These are phyloP conservation scores for Ptychoptera contaminata DNA, from an alignment of 2,888 invertebrate species.

Conservation along the genomic window DNA sequence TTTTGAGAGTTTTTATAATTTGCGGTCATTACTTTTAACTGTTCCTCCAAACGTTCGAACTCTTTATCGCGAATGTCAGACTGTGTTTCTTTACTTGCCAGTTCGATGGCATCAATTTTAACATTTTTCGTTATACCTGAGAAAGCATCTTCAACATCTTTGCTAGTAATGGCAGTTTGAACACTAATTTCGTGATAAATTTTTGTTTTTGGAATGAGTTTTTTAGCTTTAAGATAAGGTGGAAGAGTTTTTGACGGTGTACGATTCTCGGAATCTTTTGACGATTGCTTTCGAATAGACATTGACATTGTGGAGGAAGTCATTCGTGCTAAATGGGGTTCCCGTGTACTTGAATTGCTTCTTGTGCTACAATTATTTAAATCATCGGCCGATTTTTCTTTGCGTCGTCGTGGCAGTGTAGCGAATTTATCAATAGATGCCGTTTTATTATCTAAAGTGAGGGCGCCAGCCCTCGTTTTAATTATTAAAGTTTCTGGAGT, in stretches of 20 bases:
- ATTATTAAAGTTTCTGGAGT: constrained; percentile 22
- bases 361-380: constrained; percentile 26
- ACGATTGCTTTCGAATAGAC: constrained; percentile 6
- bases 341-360: constrained; percentile 34
- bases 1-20: constrained; percentile 44
- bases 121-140: constrained; percentile 36
- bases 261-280: constrained; percentile 14
- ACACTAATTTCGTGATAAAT: constrained; percentile 67
- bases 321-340: constrained; percentile 23
- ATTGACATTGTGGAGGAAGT: constrained; percentile 24
- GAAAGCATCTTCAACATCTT: constrained; percentile 56
- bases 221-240: constrained; percentile 32
- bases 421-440: constrained; percentile 54
- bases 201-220: constrained; percentile 37
- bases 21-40: constrained; percentile 40
- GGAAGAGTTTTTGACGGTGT: constrained; percentile 29
- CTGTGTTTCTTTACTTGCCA: constrained; percentile 40
- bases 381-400: constrained; percentile 45
- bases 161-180: constrained; percentile 59
- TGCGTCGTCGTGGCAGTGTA: constrained; percentile 57
- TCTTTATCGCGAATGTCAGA: constrained; percentile 50
- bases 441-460: constrained; percentile 18
- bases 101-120: constrained; percentile 31
- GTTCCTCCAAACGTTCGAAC: constrained; percentile 41
- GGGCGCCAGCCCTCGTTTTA: constrained; percentile 20